These are phyloP conservation scores for Tragelaphus oryx DNA, from an alignment of 2,797 vertebrate species.

Conservation along the genomic window DNA sequence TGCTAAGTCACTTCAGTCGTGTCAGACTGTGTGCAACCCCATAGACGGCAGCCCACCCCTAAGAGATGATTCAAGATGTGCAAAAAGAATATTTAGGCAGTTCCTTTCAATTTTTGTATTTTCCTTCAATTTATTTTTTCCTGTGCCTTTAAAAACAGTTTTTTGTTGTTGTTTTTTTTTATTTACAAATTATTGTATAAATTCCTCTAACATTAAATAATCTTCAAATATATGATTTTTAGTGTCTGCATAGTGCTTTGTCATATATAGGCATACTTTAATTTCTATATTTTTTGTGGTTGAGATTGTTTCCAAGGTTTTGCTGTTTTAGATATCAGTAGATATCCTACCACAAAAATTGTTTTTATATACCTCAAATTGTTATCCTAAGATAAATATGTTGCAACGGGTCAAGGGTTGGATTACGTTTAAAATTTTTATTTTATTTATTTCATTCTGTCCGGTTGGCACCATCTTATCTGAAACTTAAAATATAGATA, in stretches of 20 bases:
- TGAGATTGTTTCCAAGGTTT: conserved; percentile 13
- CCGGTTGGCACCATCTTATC: neutral
- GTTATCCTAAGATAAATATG: conserved; percentile 20
- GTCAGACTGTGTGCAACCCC: no score
- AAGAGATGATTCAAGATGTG: neutral
- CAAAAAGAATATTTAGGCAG: neutral
- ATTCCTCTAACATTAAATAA: neutral
- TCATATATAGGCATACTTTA: neutral
- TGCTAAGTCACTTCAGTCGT: no score
- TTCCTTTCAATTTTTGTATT: conserved; percentile 15
- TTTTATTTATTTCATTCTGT: neutral
- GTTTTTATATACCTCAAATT: neutral
- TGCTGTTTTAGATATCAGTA: neutral
- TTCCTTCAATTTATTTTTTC: conserved; percentile 9
- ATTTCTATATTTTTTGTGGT: neutral
- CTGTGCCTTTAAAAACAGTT: neutral
- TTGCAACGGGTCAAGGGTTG: neutral
- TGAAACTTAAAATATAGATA: neutral
- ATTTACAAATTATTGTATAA: neutral
- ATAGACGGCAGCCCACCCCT: neutral
- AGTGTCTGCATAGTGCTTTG: neutral
- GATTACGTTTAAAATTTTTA: conserved; percentile 10
- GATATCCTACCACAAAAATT: neutral
- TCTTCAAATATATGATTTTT: conserved; percentile 17
- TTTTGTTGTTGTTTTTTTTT: neutral